Evolutionary conservation across 2,888 invertebrate genomes (phyloP).

Genomic region (Gari tellinella): DNA sequence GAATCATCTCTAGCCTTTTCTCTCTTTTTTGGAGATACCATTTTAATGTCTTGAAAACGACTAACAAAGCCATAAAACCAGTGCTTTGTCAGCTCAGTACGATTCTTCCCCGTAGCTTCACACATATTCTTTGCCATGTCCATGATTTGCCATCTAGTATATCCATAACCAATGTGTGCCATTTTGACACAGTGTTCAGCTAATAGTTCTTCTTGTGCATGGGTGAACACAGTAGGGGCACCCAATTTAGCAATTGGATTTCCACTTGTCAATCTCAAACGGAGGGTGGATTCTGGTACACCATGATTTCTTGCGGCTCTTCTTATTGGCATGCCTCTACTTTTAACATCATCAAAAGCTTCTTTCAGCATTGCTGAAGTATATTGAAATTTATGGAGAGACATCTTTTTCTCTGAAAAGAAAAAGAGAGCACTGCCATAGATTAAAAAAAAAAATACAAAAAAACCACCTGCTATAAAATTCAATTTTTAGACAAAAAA

Average conservation of each 20-base stretch:
- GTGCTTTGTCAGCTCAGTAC: constrained; percentile 28
- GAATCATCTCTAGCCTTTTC: constrained; percentile 35
- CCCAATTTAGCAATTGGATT: background rate
- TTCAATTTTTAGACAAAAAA: too few species aligned
- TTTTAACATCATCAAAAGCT: constrained; percentile 7
- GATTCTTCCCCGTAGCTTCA: constrained; percentile 1
- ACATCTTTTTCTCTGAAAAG: too few species aligned
- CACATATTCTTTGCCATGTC: constrained; percentile 17
- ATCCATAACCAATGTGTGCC: constrained; percentile 27
- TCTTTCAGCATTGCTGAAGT: constrained; percentile 10
- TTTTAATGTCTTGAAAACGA: constrained; percentile 27
- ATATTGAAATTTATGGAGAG: too few species aligned
- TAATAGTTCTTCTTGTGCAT: background rate
- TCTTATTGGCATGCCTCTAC: constrained; percentile 9
- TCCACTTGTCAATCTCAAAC: constrained; percentile 2
- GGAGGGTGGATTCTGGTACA: constrained; percentile 12
- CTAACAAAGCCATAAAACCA: constrained; percentile 40
- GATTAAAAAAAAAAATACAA: too few species aligned
- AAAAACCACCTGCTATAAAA: too few species aligned
- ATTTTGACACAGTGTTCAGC: constrained; percentile 12
- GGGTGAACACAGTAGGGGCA: constrained; percentile 5
- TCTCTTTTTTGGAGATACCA: constrained; percentile 25
- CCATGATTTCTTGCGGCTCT: constrained; percentile 12
- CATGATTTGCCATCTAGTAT: constrained; percentile 9
- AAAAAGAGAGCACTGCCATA: too few species aligned